phyloP scores from a whole-genome alignment of 2,797 vertebrate species.

The Masticophis lateralis region DNA sequence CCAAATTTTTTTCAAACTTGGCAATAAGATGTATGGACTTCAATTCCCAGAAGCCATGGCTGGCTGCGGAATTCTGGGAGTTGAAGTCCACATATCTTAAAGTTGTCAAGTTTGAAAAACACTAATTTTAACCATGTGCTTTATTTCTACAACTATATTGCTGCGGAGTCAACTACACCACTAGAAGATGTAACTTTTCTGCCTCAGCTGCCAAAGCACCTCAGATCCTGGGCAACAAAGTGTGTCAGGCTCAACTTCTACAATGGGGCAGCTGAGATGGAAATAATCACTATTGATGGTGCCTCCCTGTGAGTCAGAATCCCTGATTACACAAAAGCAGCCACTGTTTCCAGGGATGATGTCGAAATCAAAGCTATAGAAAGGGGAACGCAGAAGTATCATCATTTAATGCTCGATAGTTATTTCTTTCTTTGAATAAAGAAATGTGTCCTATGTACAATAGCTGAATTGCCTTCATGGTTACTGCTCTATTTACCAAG shows the following conservation, averaged over 20 bases:
- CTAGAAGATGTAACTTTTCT: not conserved
- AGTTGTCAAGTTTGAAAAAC: not conserved
- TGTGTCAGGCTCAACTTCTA: conserved; percentile 11
- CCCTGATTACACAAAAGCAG: conserved; percentile 18
- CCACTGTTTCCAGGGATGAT: not conserved
- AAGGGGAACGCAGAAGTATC: not conserved
- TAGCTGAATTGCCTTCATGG: not conserved
- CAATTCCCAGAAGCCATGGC: not conserved
- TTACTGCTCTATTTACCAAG: conserved; percentile 45
- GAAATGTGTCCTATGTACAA: conserved; percentile 37
- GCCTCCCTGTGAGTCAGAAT: conserved; percentile 22
- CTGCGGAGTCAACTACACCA: not conserved
- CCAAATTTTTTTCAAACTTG: not conserved
- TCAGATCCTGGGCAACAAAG: not conserved
- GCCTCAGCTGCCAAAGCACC: not conserved
- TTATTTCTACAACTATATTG: not conserved
- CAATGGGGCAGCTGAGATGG: conserved; percentile 43
- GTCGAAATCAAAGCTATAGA: not conserved
- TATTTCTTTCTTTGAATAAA: conserved; percentile 58
- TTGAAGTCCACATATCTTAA: not conserved
- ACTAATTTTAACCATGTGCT: not conserved
- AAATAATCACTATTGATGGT: conserved; percentile 52
- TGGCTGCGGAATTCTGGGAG: not conserved
- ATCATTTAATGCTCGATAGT: conserved; percentile 52
- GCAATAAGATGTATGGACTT: not conserved